Evolutionary conservation across 2,888 invertebrate species (phyloP), one percentile per base, ranked within the genome.

Genomic region (Norana najaformis): DNA sequence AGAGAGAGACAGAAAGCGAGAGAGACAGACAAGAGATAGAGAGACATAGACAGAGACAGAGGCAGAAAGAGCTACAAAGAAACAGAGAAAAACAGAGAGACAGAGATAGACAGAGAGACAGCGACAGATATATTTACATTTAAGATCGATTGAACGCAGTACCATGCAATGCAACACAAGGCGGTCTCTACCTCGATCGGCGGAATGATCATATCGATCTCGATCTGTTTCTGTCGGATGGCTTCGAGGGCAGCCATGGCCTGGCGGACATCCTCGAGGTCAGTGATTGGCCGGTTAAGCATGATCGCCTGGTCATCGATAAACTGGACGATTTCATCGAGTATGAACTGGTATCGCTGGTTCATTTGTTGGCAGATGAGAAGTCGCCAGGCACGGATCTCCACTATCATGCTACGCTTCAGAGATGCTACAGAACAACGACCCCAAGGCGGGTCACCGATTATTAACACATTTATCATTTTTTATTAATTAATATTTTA

Each of bases 301-400:
- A 96, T 96, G 93, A 97, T 97, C 94, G 96, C 96, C 92, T 97
- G 96, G 34, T 97, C 96, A 38, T 96, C 96, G 88, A 97, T 97
- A 93, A 97, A 98, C 90, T 97, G 96, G 92, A 96, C 96, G 93
- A 97, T 96, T 93, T 96, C 96, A 91, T 96, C 95, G 88, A 97
- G 96, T 92, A 97, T 96, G 89, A 96, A 96, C 93, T 96, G 97
- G 93, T 97, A 97, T 23, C 96, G 96, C 0, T 95, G 94, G 91
- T 96, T 96, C 39, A 98, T 94, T 69, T 96, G 95, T 93, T 96
- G 96, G 0, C 97, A 97, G 90, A 97, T 95, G 35, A 96, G 95
- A 91, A 96, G 95, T 94, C 97, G 97, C 97, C 98, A 98, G 89
- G 96, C 96, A 92, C 96, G 96, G 0, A 97, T 97, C 95, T 97